Conservation (phyloP, 2,113 vertebrate species). For the Scolopax mira region DNA sequence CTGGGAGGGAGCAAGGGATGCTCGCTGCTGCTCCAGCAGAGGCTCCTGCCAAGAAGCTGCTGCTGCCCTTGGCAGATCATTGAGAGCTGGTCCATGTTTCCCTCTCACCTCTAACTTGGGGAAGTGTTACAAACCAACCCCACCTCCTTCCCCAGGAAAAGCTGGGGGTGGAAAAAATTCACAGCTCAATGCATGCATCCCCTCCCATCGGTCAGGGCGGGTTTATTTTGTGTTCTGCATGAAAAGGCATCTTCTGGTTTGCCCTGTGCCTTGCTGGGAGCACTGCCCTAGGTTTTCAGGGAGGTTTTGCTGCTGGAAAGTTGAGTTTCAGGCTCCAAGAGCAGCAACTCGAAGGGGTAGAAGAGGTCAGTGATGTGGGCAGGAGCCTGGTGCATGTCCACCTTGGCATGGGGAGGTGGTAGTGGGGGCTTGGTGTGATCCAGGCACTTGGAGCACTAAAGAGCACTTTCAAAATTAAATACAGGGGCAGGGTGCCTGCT, state of each 20-base stretch:
- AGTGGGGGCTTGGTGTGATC: neutral
- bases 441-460: neutral
- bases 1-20: constrained; percentile 31
- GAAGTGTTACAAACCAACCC: neutral
- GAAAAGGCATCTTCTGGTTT: neutral
- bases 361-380: neutral
- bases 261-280: neutral
- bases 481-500: neutral
- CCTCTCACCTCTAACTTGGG: neutral
- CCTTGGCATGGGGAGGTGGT: neutral
- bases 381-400: neutral
- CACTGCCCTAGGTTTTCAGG: neutral
- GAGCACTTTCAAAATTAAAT: neutral
- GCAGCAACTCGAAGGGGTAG: neutral
- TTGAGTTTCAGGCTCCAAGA: neutral
- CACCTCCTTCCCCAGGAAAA: neutral
- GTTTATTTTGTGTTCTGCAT: neutral
- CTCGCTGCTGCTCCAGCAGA: neutral
- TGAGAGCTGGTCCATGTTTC: neutral
- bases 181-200: neutral
- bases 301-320: neutral
- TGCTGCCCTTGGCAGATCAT: constrained; percentile 42
- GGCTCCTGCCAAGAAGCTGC: constrained; percentile 46
- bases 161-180: neutral
- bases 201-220: fast-evolving